Percentiles rank a stretch among this genome's conserved stretches.
phyloP scores from a whole-genome alignment of 2,888 invertebrate genomes.

The Cantharis lateralis region DNA sequence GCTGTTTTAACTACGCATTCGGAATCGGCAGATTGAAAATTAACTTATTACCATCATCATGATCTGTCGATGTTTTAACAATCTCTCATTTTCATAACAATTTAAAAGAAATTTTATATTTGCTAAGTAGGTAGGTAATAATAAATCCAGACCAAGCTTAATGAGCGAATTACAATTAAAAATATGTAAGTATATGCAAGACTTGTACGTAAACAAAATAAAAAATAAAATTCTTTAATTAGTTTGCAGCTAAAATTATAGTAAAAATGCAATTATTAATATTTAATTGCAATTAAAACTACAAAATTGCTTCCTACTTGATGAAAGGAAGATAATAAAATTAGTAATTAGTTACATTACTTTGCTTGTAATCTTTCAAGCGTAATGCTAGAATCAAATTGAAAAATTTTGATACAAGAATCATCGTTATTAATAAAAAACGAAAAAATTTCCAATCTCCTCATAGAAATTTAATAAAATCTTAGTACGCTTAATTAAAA shows the following conservation, averaged over 20 bases:
- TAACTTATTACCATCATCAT: not conserved
- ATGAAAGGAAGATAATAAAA: not conserved
- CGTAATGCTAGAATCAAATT: not conserved
- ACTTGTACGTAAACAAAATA: not conserved
- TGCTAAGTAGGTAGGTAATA: not conserved
- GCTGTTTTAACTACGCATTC: conserved; percentile 32
- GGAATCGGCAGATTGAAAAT: conserved; percentile 26
- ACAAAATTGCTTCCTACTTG: not conserved
- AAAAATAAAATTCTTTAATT: not conserved
- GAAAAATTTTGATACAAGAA: not conserved
- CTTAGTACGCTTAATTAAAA: not conserved
- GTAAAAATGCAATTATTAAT: not conserved
- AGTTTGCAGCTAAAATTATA: not conserved
- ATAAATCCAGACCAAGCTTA: not conserved
- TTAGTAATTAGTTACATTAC: not conserved
- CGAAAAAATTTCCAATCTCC: not conserved
- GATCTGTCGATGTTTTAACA: not conserved
- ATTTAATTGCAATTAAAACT: not conserved
- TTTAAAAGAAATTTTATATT: not conserved
- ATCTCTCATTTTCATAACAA: not conserved
- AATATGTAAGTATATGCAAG: not conserved
- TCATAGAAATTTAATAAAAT: not conserved
- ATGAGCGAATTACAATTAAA: not conserved
- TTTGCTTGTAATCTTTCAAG: not conserved
- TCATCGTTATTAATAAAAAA: not conserved